Evolutionary conservation across 2,113 vertebrate species (phyloP).

Genomic region (Rhinolophus ferrumequinum): DNA sequence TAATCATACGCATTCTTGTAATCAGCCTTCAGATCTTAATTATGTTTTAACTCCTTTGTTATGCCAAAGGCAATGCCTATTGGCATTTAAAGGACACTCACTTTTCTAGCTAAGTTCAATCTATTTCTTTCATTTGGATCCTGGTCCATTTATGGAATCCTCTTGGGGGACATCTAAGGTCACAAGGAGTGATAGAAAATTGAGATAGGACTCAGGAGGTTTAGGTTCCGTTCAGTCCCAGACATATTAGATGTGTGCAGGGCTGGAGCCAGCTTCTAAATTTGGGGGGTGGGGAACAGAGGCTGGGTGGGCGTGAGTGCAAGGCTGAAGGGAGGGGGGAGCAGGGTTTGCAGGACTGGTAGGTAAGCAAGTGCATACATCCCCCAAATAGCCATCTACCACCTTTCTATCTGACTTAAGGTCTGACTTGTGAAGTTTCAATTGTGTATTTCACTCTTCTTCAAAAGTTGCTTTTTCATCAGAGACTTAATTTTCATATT

Average conservation of each 20-base stretch:
- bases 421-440: not conserved
- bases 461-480: not conserved
- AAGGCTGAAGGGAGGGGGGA: rapidly evolving
- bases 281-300: not conserved
- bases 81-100: slow-evolving; percentile 75
- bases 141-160: slow-evolving; percentile 41
- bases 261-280: not conserved
- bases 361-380: rapidly evolving
- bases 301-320: not conserved
- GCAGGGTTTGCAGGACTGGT: not conserved
- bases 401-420: not conserved
- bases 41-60: slow-evolving; percentile 79
- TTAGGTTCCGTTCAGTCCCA: not conserved
- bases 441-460: not conserved
- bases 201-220: not conserved
- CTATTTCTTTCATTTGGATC: slow-evolving; percentile 63
- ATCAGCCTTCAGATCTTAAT: slow-evolving; percentile 84
- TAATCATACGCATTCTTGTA: slow-evolving; percentile 80
- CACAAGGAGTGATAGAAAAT: slow-evolving; percentile 23
- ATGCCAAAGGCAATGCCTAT: slow-evolving; percentile 67
- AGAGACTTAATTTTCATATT: not conserved
- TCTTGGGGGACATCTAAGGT: slow-evolving; percentile 43
- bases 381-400: not conserved
- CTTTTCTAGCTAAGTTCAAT: slow-evolving; percentile 63
- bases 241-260: not conserved